A percentile compares a stretch with the other conserved stretches of the same genome.
These are phyloP conservation scores for Carposina sasakii DNA, from an alignment of 1,140 invertebrate species.

Conservation along the genomic window DNA sequence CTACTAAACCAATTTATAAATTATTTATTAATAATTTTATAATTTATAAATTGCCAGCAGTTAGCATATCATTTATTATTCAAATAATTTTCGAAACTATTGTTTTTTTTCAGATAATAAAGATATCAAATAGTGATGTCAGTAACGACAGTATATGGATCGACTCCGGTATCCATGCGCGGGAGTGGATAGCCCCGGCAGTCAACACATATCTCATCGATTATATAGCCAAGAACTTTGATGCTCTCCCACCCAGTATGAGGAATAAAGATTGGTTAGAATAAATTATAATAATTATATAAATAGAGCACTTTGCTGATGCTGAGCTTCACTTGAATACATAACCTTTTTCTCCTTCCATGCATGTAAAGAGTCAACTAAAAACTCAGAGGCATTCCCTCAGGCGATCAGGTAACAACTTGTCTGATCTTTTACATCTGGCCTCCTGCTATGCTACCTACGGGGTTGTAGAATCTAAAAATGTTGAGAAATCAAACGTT, in stretches of 20 bases:
- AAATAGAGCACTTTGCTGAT: no score
- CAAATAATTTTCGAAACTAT: not conserved
- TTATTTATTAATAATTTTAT: not conserved
- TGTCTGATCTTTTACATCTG: no score
- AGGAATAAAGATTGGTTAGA: conserved; percentile 55
- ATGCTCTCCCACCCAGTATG: conserved; percentile 29
- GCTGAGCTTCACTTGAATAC: no score
- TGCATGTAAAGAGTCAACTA: no score
- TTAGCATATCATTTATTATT: not conserved
- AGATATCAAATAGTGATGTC: conserved; percentile 54
- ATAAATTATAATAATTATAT: no score
- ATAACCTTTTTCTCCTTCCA: no score
- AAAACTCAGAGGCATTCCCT: no score
- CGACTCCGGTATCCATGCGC: conserved; percentile 75
- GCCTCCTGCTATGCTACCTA: no score
- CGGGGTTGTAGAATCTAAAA: no score
- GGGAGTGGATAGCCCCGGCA: conserved; percentile 80
- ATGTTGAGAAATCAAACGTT: no score
- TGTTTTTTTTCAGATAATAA: conserved; percentile 41
- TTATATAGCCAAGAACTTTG: conserved; percentile 43
- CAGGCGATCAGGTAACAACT: no score
- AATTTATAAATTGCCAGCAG: not conserved
- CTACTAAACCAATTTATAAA: not conserved
- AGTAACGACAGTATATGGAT: conserved; percentile 71
- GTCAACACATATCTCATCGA: conserved; percentile 72